phyloP scores from a whole-genome alignment of 2,888 invertebrate species.

The Drepana falcataria region DNA sequence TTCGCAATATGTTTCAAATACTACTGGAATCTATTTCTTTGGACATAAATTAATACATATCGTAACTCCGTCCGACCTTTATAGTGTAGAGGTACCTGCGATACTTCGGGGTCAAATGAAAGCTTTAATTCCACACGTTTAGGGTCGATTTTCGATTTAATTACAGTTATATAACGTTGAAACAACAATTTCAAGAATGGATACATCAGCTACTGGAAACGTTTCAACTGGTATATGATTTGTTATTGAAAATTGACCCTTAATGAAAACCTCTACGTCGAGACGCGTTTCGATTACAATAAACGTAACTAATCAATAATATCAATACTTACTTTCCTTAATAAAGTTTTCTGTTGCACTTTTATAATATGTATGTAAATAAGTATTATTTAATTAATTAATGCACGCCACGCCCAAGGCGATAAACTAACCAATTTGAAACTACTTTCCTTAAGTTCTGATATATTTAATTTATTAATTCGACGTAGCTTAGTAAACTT shows the following conservation, averaged over 20 bases:
- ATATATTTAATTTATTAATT: no score
- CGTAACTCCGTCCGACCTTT: slow-evolving; percentile 3
- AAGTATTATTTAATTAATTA: no score
- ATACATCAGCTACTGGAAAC: not conserved
- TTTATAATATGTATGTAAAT: no score
- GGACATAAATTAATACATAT: slow-evolving; percentile 2
- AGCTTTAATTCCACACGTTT: not conserved
- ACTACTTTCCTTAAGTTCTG: no score
- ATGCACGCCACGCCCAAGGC: no score
- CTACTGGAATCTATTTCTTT: not conserved
- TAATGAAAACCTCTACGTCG: slow-evolving; percentile 2
- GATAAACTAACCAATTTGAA: no score
- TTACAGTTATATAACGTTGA: not conserved
- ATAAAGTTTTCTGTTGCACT: no score
- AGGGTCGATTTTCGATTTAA: slow-evolving; percentile 1
- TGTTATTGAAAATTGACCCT: not conserved
- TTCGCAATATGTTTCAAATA: not conserved
- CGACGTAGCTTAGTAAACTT: no score
- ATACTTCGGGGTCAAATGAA: not conserved
- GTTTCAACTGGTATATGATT: not conserved
- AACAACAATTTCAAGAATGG: not conserved
- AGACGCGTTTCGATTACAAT: slow-evolving; percentile 2
- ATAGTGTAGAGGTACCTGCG: slow-evolving; percentile 1
- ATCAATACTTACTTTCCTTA: not conserved
- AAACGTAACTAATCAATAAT: not conserved